Evolutionary conservation across 2,113 vertebrate species (phyloP), one percentile per base, ranked within the genome.

Genomic region (Bubo bubo): DNA sequence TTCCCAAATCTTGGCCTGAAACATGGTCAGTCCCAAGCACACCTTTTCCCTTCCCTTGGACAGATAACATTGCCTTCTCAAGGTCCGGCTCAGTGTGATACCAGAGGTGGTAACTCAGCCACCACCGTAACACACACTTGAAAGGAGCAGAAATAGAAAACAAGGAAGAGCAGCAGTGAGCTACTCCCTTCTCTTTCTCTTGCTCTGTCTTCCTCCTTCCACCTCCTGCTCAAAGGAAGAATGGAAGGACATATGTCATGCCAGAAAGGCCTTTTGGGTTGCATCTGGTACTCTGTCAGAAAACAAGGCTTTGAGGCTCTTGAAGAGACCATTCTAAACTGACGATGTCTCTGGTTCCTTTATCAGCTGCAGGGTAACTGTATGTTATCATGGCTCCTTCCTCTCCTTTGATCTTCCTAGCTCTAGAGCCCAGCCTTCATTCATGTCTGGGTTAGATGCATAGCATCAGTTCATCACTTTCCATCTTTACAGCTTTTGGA

Each of bases 21-120:
- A 45, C 0, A 2, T 1, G 2, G 14, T 12, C 35, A 22, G 10
- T 63, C 34, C 11, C 3, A 10, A 41, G 26, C 23, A 23, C 1
- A 2, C 15, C 4, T 30, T 39, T 45, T 45, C 24, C 28, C 24
- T 71, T 66, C 43, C 9, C 9, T 13, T 70, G 17, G 9, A 23
- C 15, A 28, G 10, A 30, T 4, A 3, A 14, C 32, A 24, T 56
- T 5, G 0, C 13, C 10, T 4, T 64, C 16, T 34, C 16, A n/a
- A 52, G n/a, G 24, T 50, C 20, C 2, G 1, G 28, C 26, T 47
- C 1, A 4, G 12, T 47, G 64, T 45, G 28, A 6, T 53, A 41
- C 16, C 34, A 26, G 28, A 6, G 14, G 27, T 37, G 43, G 37
- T n/a, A 59, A 58, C 23, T 64, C 24, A 63, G 56, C 28, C 22